Evolutionary conservation across 1,140 invertebrate genomes (phyloP).

Genomic region (Euwallacea fornicatus): DNA sequence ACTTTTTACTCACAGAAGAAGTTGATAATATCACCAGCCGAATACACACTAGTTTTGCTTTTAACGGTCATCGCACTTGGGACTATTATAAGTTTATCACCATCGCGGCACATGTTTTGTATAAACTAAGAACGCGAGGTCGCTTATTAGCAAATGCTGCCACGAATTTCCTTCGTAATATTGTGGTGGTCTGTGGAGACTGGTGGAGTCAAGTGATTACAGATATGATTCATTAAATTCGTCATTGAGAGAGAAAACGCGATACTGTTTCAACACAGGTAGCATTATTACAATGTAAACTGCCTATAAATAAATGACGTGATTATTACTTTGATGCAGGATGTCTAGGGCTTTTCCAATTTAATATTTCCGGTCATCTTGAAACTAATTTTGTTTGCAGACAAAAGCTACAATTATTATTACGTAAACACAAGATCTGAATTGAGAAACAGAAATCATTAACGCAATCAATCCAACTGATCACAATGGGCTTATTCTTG

Average conservation of each 20-base stretch:
- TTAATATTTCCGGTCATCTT: too few species aligned
- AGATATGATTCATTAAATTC: slow-evolving; percentile 23
- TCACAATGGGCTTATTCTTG: too few species aligned
- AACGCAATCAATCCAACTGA: too few species aligned
- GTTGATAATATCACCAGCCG: neutral
- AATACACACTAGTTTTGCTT: slow-evolving; percentile 12
- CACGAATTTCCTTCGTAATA: neutral
- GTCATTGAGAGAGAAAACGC: slow-evolving; percentile 7
- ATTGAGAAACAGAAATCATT: too few species aligned
- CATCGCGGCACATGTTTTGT: slow-evolving; percentile 14
- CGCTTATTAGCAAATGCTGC: neutral
- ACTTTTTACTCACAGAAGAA: neutral
- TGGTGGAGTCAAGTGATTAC: neutral
- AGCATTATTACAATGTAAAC: too few species aligned
- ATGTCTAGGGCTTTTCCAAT: too few species aligned
- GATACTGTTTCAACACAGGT: neutral
- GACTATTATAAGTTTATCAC: slow-evolving; percentile 15
- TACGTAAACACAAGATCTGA: too few species aligned
- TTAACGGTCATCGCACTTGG: slow-evolving; percentile 15
- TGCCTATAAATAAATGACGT: too few species aligned
- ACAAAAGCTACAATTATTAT: too few species aligned
- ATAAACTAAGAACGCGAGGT: too few species aligned
- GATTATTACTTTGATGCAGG: too few species aligned
- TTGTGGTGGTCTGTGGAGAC: slow-evolving; percentile 3
- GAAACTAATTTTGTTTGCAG: too few species aligned